phyloP scores from a whole-genome alignment of 1,140 invertebrate species.

The Procambarus clarkii region DNA sequence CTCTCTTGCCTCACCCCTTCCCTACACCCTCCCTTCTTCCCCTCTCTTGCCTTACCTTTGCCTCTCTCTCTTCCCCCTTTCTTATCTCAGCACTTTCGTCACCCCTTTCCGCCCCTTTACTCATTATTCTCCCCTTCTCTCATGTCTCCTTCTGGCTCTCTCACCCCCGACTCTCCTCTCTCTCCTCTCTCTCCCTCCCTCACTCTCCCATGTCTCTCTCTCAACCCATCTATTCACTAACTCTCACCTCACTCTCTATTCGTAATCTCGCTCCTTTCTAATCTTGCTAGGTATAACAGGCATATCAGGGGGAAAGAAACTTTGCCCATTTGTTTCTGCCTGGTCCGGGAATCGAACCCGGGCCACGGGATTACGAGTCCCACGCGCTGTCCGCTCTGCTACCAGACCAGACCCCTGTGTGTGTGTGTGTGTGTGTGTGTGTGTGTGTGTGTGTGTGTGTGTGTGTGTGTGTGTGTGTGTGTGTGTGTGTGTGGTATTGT shows the following conservation, averaged over 20 bases:
- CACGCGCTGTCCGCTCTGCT: no score
- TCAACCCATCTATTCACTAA: no score
- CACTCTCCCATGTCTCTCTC: no score
- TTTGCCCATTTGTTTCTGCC: no score
- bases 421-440: conserved; percentile 18
- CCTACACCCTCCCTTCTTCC: background rate
- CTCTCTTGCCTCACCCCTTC: no score
- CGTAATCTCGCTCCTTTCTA: no score
- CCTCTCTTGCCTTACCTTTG: background rate
- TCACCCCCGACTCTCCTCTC: background rate
- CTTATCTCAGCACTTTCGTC: background rate
- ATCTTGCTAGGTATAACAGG: background rate
- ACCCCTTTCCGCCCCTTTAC: background rate
- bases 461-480: background rate
- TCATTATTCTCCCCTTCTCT: background rate
- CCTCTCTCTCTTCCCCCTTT: background rate
- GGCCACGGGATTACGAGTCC: no score
- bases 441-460: conserved; percentile 24
- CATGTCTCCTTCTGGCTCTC: background rate
- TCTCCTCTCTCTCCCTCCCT: background rate
- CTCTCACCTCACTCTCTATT: no score
- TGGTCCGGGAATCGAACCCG: no score
- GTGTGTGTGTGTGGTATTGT: background rate
- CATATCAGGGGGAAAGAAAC: background rate
- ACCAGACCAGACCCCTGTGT: no score